Base-by-base conservation (phyloP, 2,113 vertebrate species). In the Bubo scandiacus region DNA sequence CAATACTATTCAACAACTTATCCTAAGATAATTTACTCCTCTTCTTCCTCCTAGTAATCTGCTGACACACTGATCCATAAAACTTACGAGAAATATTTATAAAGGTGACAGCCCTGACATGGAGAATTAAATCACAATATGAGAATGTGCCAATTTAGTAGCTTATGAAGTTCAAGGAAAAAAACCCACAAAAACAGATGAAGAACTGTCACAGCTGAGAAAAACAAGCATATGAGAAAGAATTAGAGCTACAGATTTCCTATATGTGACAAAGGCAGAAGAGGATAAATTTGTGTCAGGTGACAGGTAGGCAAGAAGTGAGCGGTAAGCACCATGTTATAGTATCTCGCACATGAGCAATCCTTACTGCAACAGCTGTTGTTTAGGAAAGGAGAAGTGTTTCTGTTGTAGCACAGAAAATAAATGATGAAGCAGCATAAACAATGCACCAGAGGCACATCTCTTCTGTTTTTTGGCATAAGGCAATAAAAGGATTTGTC, bases 101-200 rank as follows among this genome's bases (percentile, higher is more conserved):
- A 92, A 94, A 96, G 95, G 95, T 94, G 95, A 86, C 92, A 96
- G 88, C 55, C 82, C 55, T 94, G 96, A 96, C 92, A 62, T 1
- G 47, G 71, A 34, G 85, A 88, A 94, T 96, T 95, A 95, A 96
- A 94, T 96, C 93, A 95, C 74, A 88, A 72, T 19, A 26, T 3
- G 3, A 66, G n/a, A 81, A 71, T 67, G 68, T 86, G 91, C 92
- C 95, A 92, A 79, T 96, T 94, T 79, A 94, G 86, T 12, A 14
- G 52, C 72, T 92, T 94, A 81, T 52, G 86, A 94, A 96, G 75
- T 89, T 95, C 47, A 47, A 86, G 68, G 8, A 0, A 74, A 85
- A 92, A 49, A 3, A 19, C 1, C 20, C 38, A 51, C 59, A n/a
- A 83, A 71, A 84, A 5, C 79, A 93, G 90, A 93, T 57, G 86